Evolutionary conservation across 2,888 invertebrate genomes (phyloP), one percentile per base, ranked within the genome.

Genomic region (Rambutsinella grinnellia): DNA sequence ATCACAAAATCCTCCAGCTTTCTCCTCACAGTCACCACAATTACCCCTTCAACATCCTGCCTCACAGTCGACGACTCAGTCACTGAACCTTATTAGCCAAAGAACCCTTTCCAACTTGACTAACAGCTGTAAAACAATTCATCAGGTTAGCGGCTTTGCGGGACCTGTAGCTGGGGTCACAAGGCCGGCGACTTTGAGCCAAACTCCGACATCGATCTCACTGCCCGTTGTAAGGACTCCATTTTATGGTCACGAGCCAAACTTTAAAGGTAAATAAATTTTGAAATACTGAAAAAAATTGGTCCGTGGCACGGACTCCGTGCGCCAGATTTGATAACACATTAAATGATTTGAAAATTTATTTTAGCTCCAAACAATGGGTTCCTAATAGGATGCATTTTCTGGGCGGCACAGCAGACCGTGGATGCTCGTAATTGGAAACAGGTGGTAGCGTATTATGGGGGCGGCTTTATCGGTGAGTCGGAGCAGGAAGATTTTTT

Each of bases 191-290:
- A 26, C 81, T 17, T 62, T 82, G 28, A 72, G 83, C 27, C 85
- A 82, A 66, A 80, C 84, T 3, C 79, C 84, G 5, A 53, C 79
- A 5, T 83, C 84, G 21, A 72, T 82, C 56, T 70, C 83, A 72
- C 56, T 79, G 76, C 71, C 83, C 72, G 66, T 77, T 57, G 84
- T 71, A 65, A 83, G 80, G 15, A 91, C 92, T 15, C 94, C 94
- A 85, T 96, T 94, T 87, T 95, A 94, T 87, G 96, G 97, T 0
- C 97, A 97, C 88, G 97, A 97, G 88, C 95, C 95, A 13, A 94
- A 94, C 86, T 88, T 96, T 57, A 95, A 94, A 88, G 86, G 90
- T 90, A 85, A 84, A 86, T 76, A 27, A n/a, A 56, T n/a, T 15
- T 13, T 17, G 27, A 36, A 36, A 36, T 36, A 36, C 8, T 24